Base-by-base conservation (phyloP, 2,888 invertebrate species). In the Dryocosmus kuriphilus region DNA sequence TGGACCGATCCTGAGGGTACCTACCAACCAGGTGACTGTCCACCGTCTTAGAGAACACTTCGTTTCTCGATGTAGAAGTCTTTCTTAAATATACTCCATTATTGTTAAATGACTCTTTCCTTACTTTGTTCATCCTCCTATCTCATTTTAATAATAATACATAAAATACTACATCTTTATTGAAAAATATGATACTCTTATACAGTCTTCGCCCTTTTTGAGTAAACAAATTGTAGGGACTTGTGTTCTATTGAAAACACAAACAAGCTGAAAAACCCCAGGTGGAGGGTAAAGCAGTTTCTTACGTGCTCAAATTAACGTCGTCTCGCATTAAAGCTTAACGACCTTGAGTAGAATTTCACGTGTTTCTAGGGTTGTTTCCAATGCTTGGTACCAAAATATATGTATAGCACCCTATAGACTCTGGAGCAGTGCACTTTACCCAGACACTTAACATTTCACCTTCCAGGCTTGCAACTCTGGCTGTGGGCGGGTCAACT, bases 391-490 rank as follows among this genome's bases (percentile, higher is more conserved):
- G 27, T 41, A 46, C 16, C 46, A 38, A 67, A 27, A n/a, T n/a
- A n/a, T n/a, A n/a, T n/a, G n/a, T n/a, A 46, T 41, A 19, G 41
- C 41, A 67, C 67, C 38, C 27, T 27, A 27, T 67, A 38, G 67
- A 35, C 41, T 41, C 27, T 41, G 16, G 27, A 67, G 67, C 41
- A 24, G 27, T 46, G 27, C 41, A 67, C 67, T 67, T 67, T 67
- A 67, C 67, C 27, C 27, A 67, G 67, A 67, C 41, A 67, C 46
- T 67, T 67, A 67, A 67, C 41, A 41, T 67, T 71, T 71, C 46
- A 71, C 46, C 46, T 71, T 71, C 30, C 32, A n/a, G n/a, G 32
- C 51, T n/a, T 71, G 71, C 46, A 30, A 51, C 51, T 71, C 14
- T 57, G 22, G 22, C n/a, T 51, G 22, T 41, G 38, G 67, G 27